phyloP scores from a whole-genome alignment of 1,140 invertebrate species.

The Phenacoccus solenopsis region DNA sequence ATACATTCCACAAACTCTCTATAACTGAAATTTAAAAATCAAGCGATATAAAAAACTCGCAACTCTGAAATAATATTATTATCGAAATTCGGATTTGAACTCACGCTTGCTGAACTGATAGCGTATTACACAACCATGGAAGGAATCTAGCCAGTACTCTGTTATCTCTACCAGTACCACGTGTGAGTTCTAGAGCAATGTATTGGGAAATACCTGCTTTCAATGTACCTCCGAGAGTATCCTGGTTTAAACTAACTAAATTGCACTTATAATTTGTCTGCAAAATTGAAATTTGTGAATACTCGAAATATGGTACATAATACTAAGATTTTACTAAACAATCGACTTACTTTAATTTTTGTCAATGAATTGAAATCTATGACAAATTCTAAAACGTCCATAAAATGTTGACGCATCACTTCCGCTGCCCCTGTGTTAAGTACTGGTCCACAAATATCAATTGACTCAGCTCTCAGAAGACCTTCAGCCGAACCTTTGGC shows the following conservation, averaged over 20 bases:
- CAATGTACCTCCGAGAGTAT: slow-evolving; percentile 85
- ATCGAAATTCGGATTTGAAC: slow-evolving; percentile 34
- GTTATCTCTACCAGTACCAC: slow-evolving; percentile 73
- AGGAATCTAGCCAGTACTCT: slow-evolving; percentile 68
- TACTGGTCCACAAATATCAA: neutral
- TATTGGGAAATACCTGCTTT: slow-evolving; percentile 93
- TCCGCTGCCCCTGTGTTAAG: slow-evolving; percentile 68
- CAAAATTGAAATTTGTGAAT: slow-evolving; percentile 32
- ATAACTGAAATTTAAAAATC: slow-evolving; percentile 41
- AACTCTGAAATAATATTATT: neutral
- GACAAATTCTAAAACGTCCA: slow-evolving; percentile 91
- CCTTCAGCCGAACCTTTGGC: slow-evolving; percentile 44
- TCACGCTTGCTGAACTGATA: slow-evolving; percentile 72
- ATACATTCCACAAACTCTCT: slow-evolving; percentile 94
- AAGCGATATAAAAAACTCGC: neutral
- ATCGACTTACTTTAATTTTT: slow-evolving; percentile 77
- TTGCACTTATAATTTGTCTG: slow-evolving; percentile 18
- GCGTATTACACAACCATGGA: slow-evolving; percentile 79
- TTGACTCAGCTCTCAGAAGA: slow-evolving; percentile 26
- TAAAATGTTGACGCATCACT: slow-evolving; percentile 79
- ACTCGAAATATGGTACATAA: neutral
- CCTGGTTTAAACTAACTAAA: slow-evolving; percentile 61
- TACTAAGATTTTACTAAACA: neutral
- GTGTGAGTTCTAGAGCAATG: slow-evolving; percentile 81
- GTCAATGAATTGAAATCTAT: slow-evolving; percentile 91